Evolutionary conservation across 2,113 vertebrate species (phyloP).

Genomic region (Cnemophilus loriae): DNA sequence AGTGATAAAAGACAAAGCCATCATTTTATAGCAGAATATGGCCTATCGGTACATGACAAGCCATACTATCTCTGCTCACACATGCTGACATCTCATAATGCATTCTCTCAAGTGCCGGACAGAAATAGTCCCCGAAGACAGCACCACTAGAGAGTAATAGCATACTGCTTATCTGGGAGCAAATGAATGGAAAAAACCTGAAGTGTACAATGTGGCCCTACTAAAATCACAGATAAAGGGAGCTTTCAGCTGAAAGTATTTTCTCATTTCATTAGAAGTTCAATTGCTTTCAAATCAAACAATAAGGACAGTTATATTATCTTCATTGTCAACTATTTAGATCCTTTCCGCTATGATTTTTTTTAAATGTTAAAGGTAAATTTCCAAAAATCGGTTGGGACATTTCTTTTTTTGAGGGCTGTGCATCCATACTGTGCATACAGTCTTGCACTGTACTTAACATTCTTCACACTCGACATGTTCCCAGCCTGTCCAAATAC

Average conservation of each 20-base stretch:
- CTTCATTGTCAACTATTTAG: not conserved
- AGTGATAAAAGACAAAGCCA: slow-evolving; percentile 79
- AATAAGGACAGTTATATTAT: not conserved
- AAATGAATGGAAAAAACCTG: slow-evolving; percentile 73
- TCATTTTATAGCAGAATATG: slow-evolving; percentile 70
- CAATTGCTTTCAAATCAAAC: not conserved
- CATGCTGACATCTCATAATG: slow-evolving; percentile 81
- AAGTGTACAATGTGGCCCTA: slow-evolving; percentile 59
- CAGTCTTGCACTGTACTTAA: not conserved
- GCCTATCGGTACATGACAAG: slow-evolving; percentile 80
- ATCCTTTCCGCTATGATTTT: not conserved
- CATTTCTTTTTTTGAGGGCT: not conserved
- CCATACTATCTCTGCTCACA: slow-evolving; percentile 80
- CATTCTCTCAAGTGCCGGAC: slow-evolving; percentile 72
- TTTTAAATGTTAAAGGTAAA: not conserved
- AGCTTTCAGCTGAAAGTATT: slow-evolving; percentile 28
- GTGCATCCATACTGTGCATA: not conserved
- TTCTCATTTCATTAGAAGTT: slow-evolving; percentile 2
- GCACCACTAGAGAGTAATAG: slow-evolving; percentile 71
- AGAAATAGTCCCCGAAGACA: slow-evolving; percentile 78
- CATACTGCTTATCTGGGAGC: slow-evolving; percentile 75
- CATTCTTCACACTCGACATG: not conserved
- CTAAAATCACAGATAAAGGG: slow-evolving; percentile 57
- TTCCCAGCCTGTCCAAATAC: not conserved
- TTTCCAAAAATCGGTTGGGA: not conserved